phyloP scores from a whole-genome alignment of 2,797 vertebrate species.

The Diglossa cyanea region DNA sequence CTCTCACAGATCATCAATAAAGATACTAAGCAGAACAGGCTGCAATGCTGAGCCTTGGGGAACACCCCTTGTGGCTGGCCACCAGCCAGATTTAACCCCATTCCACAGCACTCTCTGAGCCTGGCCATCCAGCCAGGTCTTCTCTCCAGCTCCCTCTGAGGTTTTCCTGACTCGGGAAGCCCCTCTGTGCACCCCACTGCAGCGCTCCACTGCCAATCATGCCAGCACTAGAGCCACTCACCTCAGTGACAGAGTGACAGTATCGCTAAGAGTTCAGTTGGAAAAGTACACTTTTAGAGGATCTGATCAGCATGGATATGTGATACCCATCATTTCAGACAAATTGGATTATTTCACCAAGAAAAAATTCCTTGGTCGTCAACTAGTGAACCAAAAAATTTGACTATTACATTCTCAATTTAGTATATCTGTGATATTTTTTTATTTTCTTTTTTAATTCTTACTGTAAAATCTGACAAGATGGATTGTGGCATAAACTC shows the following conservation, averaged over 20 bases:
- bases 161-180: accelerated
- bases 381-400: not conserved
- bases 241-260: not conserved
- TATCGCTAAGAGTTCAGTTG: not conserved
- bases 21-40: not conserved
- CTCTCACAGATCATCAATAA: not conserved
- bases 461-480: not conserved
- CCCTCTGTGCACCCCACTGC: not conserved
- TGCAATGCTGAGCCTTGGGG: not conserved
- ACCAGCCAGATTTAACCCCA: not conserved
- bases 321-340: not conserved
- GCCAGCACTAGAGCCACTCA: not conserved
- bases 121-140: not conserved
- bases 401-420: not conserved
- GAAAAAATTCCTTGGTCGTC: not conserved
- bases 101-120: not conserved
- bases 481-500: not conserved
- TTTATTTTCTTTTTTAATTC: not conserved
- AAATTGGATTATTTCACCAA: not conserved
- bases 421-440: not conserved
- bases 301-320: not conserved
- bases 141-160: not conserved
- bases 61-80: not conserved
- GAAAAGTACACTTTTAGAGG: not conserved
- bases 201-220: accelerated